Percentiles rank a stretch among this genome's conserved stretches.
These are phyloP conservation scores for Oplegnathus fasciatus DNA, from an alignment of 2,113 vertebrate genomes.

Conservation along the genomic window DNA sequence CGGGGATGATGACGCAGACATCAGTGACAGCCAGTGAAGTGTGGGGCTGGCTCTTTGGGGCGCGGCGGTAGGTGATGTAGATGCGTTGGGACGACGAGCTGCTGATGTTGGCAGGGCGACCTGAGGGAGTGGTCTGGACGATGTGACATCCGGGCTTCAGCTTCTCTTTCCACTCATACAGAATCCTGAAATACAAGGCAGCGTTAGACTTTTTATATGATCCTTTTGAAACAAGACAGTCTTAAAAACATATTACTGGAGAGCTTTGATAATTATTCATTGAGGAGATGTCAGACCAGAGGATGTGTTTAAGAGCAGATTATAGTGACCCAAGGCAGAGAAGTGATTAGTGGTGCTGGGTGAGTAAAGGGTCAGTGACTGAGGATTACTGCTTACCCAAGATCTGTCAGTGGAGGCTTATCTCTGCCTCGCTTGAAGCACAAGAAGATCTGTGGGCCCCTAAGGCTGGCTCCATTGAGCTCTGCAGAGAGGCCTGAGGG, in stretches of 20 bases:
- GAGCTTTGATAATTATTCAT: conserved; percentile 37
- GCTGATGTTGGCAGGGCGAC: conserved; percentile 95
- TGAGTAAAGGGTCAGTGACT: conserved; percentile 68
- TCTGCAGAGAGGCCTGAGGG: conserved; percentile 95
- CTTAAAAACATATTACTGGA: background rate
- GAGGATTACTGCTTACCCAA: conserved; percentile 91
- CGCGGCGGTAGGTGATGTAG: conserved; percentile 95
- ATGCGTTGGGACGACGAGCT: conserved; percentile 94
- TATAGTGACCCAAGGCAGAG: conserved; percentile 46
- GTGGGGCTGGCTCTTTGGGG: conserved; percentile 91
- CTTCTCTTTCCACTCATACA: conserved; percentile 98
- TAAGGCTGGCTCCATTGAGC: conserved; percentile 95
- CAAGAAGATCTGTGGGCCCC: conserved; percentile 95
- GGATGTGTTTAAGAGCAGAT: conserved; percentile 65
- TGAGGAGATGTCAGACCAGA: conserved; percentile 25
- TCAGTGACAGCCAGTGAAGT: conserved; percentile 95
- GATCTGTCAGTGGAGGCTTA: conserved; percentile 97
- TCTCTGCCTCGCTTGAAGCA: conserved; percentile 97
- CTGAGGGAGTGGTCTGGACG: conserved; percentile 94
- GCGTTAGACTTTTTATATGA: background rate
- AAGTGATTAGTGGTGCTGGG: conserved; percentile 71
- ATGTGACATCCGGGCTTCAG: conserved; percentile 96
- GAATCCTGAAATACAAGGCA: conserved; percentile 83
- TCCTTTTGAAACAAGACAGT: background rate
- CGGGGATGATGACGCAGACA: conserved; percentile 96